Conservation (phyloP, 2,888 invertebrate species). For the Drosophila kanekoi region DNA sequence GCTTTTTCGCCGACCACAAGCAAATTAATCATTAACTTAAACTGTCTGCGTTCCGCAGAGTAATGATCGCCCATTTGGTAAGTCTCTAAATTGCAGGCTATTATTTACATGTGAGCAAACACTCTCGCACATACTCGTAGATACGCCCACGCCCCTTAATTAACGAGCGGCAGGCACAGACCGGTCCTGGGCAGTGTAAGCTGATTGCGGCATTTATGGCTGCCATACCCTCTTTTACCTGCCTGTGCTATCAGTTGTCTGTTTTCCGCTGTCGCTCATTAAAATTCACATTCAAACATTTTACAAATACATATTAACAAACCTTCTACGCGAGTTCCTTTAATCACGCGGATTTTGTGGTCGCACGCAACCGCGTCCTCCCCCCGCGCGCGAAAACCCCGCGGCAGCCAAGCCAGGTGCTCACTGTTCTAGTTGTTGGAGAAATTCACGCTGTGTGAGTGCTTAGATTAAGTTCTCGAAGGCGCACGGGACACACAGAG, state of each 20-base stretch:
- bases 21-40: conserved; percentile 47
- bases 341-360: conserved; percentile 71
- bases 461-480: conserved; percentile 29
- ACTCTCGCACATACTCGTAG: conserved; percentile 4
- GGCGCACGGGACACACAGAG: conserved; percentile 6
- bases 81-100: conserved; percentile 46
- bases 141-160: conserved; percentile 3
- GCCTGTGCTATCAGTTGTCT: background rate
- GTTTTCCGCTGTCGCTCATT: conserved; percentile 56
- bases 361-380: conserved; percentile 37
- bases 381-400: conserved; percentile 15
- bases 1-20: conserved; percentile 36
- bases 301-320: conserved; percentile 63
- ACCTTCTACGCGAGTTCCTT: conserved; percentile 59
- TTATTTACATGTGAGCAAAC: conserved; percentile 42
- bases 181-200: conserved; percentile 35
- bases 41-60: conserved; percentile 5
- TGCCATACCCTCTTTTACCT: conserved; percentile 26
- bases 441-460: conserved; percentile 39
- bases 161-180: conserved; percentile 1
- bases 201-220: conserved; percentile 67
- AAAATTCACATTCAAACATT: conserved; percentile 72
- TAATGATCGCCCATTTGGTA: conserved; percentile 34
- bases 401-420: background rate
- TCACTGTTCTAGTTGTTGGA: background rate